phyloP scores from a whole-genome alignment of 2,113 vertebrate species.

The Myiozetetes cayanensis region DNA sequence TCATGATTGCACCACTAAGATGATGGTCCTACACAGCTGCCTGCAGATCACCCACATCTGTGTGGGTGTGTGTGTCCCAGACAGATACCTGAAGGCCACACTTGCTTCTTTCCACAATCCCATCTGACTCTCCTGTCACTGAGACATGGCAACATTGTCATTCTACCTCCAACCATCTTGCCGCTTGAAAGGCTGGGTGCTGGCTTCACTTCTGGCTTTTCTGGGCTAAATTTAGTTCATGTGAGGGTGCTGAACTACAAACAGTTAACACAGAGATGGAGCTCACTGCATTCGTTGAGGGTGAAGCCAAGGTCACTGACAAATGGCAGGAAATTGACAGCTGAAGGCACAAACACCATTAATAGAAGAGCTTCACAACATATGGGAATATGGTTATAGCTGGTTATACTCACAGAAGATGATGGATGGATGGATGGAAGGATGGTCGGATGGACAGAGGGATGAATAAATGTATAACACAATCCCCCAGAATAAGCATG shows the following conservation, averaged over 20 bases:
- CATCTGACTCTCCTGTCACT: neutral
- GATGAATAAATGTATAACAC: accelerated
- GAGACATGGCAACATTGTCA: neutral
- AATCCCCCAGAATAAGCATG: accelerated
- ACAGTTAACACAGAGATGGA: neutral
- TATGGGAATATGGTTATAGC: neutral
- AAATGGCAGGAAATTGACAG: neutral
- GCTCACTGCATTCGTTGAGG: neutral
- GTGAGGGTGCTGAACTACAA: neutral
- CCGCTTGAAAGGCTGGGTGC: neutral
- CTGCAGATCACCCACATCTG: neutral
- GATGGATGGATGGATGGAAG: neutral
- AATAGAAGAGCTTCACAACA: neutral
- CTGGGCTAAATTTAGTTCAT: neutral
- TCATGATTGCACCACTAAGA: neutral
- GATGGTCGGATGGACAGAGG: neutral
- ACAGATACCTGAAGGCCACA: neutral
- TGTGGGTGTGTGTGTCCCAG: neutral
- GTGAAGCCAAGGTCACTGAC: neutral
- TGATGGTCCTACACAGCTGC: neutral
- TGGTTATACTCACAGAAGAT: neutral
- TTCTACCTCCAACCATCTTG: neutral
- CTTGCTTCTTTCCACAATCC: neutral
- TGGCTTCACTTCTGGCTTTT: slow-evolving; percentile 2
- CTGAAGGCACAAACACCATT: neutral